Base-by-base conservation (phyloP, 2,113 vertebrate genomes). In the Oreochromis spilurus region DNA sequence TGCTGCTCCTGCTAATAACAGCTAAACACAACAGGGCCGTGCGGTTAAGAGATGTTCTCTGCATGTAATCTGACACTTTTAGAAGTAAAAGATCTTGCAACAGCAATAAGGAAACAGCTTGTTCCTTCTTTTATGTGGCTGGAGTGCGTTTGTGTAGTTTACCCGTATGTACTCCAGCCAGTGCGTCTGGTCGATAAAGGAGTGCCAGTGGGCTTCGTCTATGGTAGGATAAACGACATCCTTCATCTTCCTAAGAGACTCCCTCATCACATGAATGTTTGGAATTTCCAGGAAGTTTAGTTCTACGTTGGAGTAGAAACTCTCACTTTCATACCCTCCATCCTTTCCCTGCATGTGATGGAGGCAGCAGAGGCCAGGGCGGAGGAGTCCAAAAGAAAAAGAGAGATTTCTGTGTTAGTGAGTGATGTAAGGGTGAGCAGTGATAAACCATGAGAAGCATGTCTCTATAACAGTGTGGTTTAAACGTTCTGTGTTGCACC, bases 251-350 rank as follows among this genome's bases (percentile, higher is more conserved):
- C 99, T 96, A 65, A 99, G 95, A 8, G 98, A 99, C 92, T 99
- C 99, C 50, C 99, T 96, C 97, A 99, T 99, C 13, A 99, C 99
- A 0, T 99, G 98, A n/a, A 99, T 99, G 84, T 99, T 99, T 21
- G 98, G 98, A 29, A 99, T 99, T 67, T 99, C 98, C 93, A 99
- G 90, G 83, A 99, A 99, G 65, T 97, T 95, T 10, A 99, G 95
- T 80, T 99, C 99, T 4, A 97, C 97, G 0, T 98, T 99, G 17
- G 97, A 95, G 87, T 99, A 99, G 93, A 98, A 97, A 78, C 95
- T 97, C 94, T 99, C 98, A 48, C 95, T 98, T 93, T 99, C 99
- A 34, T 97, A 99, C 1, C 99, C 98, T 38, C 98, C 99, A 24
- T 98, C 98, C 93, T 99, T 99, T 3, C 97, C 96, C 99, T 99